Evolutionary conservation across 2,888 invertebrate genomes (phyloP).

Genomic region (Drosophila glabriapex): DNA sequence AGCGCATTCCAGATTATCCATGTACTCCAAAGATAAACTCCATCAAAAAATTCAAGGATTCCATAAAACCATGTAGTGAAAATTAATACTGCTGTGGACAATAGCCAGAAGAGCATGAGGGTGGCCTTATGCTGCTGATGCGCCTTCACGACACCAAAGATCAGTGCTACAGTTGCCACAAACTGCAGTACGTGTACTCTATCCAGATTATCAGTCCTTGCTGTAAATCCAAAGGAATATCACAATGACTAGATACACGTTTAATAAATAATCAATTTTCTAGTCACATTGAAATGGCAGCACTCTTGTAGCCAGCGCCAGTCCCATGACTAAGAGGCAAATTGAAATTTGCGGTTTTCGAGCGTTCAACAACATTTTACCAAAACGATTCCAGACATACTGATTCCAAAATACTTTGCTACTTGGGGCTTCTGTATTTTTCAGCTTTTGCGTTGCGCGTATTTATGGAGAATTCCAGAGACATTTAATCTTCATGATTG

Average conservation of each 20-base stretch:
- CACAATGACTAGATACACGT: background rate
- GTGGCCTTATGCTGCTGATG: constrained; percentile 10
- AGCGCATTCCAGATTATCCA: background rate
- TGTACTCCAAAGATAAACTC: accelerated
- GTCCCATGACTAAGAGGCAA: constrained; percentile 9
- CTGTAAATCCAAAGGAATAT: background rate
- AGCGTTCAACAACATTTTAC: constrained; percentile 13
- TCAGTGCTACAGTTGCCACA: constrained; percentile 3
- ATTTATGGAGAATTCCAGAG: background rate
- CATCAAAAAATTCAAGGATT: background rate
- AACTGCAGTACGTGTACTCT: background rate
- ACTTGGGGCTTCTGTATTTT: background rate
- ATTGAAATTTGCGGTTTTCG: constrained; percentile 13
- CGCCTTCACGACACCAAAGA: constrained; percentile 21
- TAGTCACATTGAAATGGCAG: background rate
- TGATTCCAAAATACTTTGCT: background rate
- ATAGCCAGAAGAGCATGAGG: constrained; percentile 14
- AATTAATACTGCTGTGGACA: constrained; percentile 11
- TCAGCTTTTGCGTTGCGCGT: background rate
- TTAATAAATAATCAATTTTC: background rate
- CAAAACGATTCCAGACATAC: constrained; percentile 6
- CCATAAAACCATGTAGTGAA: background rate
- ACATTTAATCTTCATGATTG: background rate
- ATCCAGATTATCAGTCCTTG: background rate
- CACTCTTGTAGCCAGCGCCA: background rate